Conservation (phyloP, 2,797 vertebrate genomes). For the Bucorvus abyssinicus region DNA sequence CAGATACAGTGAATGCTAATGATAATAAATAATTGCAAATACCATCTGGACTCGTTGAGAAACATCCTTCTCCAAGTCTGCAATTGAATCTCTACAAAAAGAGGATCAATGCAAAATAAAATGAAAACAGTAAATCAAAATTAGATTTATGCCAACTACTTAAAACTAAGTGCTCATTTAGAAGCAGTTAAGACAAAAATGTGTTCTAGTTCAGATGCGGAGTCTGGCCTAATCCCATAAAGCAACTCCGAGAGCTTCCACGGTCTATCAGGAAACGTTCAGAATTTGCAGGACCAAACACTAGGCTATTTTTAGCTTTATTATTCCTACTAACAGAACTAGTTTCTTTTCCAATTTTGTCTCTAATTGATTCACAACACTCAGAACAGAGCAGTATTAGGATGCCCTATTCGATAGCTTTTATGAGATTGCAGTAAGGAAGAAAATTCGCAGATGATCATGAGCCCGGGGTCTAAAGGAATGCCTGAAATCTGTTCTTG, state of each 20-base stretch:
- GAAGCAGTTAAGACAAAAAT: constrained; percentile 61
- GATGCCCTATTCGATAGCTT: not conserved
- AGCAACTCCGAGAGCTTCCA: not conserved
- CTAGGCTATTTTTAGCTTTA: constrained; percentile 2
- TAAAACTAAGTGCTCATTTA: constrained; percentile 57
- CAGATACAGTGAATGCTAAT: constrained; percentile 41
- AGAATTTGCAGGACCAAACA: not conserved
- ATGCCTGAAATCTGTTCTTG: not conserved
- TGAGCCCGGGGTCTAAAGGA: not conserved
- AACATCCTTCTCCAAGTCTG: constrained; percentile 43
- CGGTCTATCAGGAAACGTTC: not conserved
- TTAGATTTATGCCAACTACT: constrained; percentile 53
- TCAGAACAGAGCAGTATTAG: not conserved
- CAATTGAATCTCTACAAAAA: constrained; percentile 35
- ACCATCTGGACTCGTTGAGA: constrained; percentile 60
- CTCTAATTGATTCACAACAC: constrained; percentile 11
- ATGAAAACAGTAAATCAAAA: constrained; percentile 58
- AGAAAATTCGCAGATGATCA: not conserved
- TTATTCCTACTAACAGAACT: not conserved
- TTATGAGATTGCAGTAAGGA: not conserved
- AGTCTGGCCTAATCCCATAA: constrained; percentile 16
- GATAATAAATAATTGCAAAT: constrained; percentile 61
- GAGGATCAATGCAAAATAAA: constrained; percentile 49
- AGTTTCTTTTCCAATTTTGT: constrained; percentile 2
- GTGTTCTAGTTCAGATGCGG: constrained; percentile 8